Evolutionary conservation across 92 coral and sea anemone genomes (phyloP).

Genomic region (Zoanthus sansibaricus): DNA sequence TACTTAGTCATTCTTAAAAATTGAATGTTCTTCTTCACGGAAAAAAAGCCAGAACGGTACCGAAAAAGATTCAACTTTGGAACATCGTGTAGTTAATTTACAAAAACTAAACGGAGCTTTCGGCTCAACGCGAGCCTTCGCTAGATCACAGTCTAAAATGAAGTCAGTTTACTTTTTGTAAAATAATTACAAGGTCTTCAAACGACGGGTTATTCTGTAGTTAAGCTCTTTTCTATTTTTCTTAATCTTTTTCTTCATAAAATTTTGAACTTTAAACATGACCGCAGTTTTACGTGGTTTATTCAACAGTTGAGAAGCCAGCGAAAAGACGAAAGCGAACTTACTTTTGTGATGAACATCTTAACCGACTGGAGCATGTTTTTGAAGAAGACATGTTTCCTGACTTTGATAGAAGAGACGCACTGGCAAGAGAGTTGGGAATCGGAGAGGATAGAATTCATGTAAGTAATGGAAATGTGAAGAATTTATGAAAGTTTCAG

Average conservation of each 20-base stretch:
- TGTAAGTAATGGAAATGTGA: constrained; percentile 40
- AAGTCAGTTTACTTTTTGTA: not conserved
- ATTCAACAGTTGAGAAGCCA: constrained; percentile 37
- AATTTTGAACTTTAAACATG: not conserved
- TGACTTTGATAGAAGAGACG: constrained; percentile 63
- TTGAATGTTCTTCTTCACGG: too few species aligned
- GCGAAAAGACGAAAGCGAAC: constrained; percentile 74
- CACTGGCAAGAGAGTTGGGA: constrained; percentile 65
- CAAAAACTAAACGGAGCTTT: too few species aligned
- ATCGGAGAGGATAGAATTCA: constrained; percentile 76
- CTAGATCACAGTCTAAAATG: too few species aligned
- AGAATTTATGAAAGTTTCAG: too few species aligned
- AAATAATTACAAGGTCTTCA: not conserved
- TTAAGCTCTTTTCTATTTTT: too few species aligned
- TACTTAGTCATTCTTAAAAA: too few species aligned
- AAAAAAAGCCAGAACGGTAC: too few species aligned
- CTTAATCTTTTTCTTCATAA: not conserved
- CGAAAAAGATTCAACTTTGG: too few species aligned
- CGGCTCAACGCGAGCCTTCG: too few species aligned
- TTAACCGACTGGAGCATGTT: constrained; percentile 70
- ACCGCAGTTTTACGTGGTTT: not conserved
- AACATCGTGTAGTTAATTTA: too few species aligned
- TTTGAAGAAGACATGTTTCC: constrained; percentile 71
- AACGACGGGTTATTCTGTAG: too few species aligned
- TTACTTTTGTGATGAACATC: constrained; percentile 65